Percentiles rank a stretch among this genome's conserved stretches.
Evolutionary conservation across 1,140 invertebrate genomes (phyloP).

Genomic region (Dendroctonus ponderosae): DNA sequence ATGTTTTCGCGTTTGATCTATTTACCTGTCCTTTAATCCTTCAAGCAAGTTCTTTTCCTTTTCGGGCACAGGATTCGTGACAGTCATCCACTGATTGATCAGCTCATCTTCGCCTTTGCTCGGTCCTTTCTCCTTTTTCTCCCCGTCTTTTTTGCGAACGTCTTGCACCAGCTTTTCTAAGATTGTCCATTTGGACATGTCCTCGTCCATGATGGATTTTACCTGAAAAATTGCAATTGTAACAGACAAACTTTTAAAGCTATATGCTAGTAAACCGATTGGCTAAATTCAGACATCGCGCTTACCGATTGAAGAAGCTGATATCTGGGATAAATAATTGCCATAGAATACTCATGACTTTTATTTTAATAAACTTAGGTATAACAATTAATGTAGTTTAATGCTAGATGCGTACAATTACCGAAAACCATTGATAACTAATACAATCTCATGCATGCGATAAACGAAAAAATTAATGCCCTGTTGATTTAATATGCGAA

Average conservation of each 20-base stretch:
- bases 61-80: slow-evolving; percentile 55
- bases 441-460: too few species aligned
- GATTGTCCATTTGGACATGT: slow-evolving; percentile 49
- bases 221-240: slow-evolving; percentile 12
- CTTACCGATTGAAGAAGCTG: too few species aligned
- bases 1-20: slow-evolving; percentile 42
- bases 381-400: too few species aligned
- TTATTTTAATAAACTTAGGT: too few species aligned
- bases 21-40: slow-evolving; percentile 55
- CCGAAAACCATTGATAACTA: too few species aligned
- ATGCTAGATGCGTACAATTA: too few species aligned
- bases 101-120: slow-evolving; percentile 53
- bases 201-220: slow-evolving; percentile 52
- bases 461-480: too few species aligned
- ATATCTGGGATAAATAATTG: too few species aligned
- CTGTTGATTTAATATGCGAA: too few species aligned
- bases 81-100: slow-evolving; percentile 62
- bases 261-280: too few species aligned
- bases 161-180: slow-evolving; percentile 53
- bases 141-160: slow-evolving; percentile 48
- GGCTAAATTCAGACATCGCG: too few species aligned
- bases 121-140: slow-evolving; percentile 30
- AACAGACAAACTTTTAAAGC: background rate
- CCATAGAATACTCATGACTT: too few species aligned
- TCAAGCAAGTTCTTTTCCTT: slow-evolving; percentile 61